Conservation (phyloP, 1,140 invertebrate species). For the Ylistrum balloti region DNA sequence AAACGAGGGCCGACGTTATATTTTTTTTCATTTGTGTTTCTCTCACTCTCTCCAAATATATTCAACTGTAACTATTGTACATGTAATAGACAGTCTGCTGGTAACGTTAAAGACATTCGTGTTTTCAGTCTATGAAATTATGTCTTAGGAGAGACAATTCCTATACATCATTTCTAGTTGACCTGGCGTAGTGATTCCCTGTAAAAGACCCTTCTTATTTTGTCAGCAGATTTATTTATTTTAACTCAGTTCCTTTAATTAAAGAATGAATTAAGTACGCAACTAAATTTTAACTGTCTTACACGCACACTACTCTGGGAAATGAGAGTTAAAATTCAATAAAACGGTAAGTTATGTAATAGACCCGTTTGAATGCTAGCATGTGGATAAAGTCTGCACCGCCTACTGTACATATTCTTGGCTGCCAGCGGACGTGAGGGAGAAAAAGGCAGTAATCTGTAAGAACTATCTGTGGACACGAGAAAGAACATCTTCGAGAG, state of each 20-base stretch:
- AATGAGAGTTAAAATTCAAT: slow-evolving; percentile 30
- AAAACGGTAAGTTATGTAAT: slow-evolving; percentile 2
- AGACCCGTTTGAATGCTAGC: neutral
- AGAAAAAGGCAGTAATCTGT: no score
- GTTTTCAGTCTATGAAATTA: neutral
- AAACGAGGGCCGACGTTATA: neutral
- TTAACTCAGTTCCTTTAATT: neutral
- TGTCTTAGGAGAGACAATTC: neutral
- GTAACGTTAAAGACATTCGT: neutral
- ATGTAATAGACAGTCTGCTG: neutral
- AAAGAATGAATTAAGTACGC: neutral
- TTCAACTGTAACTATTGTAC: neutral
- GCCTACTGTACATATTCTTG: neutral
- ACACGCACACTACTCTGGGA: neutral
- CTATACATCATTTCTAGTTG: neutral
- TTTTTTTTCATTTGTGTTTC: neutral
- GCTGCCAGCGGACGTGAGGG: neutral
- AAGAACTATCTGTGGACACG: no score
- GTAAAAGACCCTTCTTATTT: neutral
- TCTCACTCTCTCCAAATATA: neutral
- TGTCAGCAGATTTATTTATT: slow-evolving; percentile 1
- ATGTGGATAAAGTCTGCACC: neutral
- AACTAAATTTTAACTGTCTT: slow-evolving; percentile 29
- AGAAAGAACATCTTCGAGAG: no score
- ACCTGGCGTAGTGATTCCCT: neutral